These are phyloP conservation scores for Leucozona laternaria DNA, from an alignment of 2,888 invertebrate species.

Conservation along the genomic window DNA sequence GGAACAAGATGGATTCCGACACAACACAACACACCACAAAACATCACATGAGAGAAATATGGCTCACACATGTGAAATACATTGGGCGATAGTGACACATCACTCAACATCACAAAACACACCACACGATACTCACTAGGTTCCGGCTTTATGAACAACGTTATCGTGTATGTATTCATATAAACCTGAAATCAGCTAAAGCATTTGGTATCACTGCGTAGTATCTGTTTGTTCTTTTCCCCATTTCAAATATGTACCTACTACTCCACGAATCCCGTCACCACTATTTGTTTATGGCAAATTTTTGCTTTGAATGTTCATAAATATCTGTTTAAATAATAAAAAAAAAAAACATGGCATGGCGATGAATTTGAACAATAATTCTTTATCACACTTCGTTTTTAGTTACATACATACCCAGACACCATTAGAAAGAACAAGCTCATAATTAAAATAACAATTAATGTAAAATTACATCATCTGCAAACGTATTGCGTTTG, in stretches of 20 bases:
- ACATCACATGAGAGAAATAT: no score
- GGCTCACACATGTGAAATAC: no score
- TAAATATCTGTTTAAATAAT: not conserved
- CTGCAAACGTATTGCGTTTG: constrained; percentile 43
- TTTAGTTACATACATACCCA: not conserved
- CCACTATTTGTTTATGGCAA: constrained; percentile 10
- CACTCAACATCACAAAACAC: no score
- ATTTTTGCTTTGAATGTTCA: not conserved
- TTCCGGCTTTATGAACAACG: no score
- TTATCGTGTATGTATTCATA: not conserved
- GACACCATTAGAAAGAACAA: constrained; percentile 9
- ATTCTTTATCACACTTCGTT: not conserved
- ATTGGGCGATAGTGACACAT: no score
- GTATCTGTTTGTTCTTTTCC: not conserved
- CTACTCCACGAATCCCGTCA: not conserved
- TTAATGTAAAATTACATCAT: constrained; percentile 55
- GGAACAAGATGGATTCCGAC: no score
- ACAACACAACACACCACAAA: no score
- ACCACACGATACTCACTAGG: no score
- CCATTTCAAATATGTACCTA: not conserved
- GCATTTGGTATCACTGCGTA: constrained; percentile 1
- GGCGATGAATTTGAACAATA: not conserved
- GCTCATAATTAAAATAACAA: not conserved
- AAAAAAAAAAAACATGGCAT: not conserved
- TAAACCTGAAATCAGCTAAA: not conserved